Base-by-base conservation (phyloP, 2,888 invertebrate species). In the Pandemis heparana region DNA sequence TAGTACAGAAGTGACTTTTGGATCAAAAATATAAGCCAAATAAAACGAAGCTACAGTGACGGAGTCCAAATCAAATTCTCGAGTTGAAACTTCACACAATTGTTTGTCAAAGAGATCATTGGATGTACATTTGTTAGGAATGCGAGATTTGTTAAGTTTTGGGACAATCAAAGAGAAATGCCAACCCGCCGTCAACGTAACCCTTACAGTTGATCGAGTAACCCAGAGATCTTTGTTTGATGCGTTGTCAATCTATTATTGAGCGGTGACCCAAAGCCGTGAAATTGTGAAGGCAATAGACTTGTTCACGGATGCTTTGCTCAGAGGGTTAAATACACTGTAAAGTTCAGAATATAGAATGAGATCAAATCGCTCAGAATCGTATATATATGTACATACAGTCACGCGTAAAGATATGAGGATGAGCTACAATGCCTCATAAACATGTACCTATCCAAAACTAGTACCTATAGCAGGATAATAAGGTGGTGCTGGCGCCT, bases 61-160 rank as follows among this genome's bases (percentile, higher is more conserved):
- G 39, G 39, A 39, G 56, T 14, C 7, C 53, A 14, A 43, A 68
- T 16, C 39, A 18, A 69, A 65, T 71, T 60, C 60, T 66, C 32
- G 38, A 51, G 39, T 16, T 32, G 56, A 51, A 23, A 60, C 65
- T 66, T 56, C 14, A 32, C 16, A 6, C 16, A 59, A 53, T 64
- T 63, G 43, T 63, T 43, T 46, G 71, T 60, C 56, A 39, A 51
- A 66, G 65, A 59, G 32, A 48, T 71, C 66, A 61, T 59, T 60
- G 48, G 23, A n/a, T 51, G 66, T 32, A 32, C 65, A 65, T 32
- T 32, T 23, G 16, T 62, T 46, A 9, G 59, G 63, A 73, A 73
- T 68, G 73, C 59, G 59, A 38, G 63, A 68, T 73, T 73, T 59
- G 68, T 43, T 32, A 73, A 73, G 73, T 73, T 72, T 64, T 38